Conservation (phyloP, 2,113 vertebrate species). For the Phodopus roborovskii region DNA sequence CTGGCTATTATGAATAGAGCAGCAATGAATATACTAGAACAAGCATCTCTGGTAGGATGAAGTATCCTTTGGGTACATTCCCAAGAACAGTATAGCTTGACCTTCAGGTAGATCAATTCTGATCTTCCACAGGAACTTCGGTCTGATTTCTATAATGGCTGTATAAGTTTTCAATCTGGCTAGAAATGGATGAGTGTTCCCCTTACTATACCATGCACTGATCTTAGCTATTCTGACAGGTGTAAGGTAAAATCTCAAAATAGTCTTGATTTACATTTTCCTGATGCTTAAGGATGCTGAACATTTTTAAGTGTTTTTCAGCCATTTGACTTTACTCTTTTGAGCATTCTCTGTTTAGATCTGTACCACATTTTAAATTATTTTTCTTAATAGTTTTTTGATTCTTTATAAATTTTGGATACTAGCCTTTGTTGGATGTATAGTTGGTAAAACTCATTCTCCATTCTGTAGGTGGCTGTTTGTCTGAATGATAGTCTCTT, state of each 20-base stretch:
- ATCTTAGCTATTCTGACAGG: background rate
- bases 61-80: background rate
- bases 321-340: background rate
- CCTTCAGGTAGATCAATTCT: background rate
- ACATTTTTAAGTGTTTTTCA: background rate
- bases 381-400: background rate
- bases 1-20: background rate
- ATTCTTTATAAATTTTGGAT: background rate
- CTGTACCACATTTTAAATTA: background rate
- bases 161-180: background rate
- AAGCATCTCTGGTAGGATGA: background rate
- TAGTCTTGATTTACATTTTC: background rate
- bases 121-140: background rate
- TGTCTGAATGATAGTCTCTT: background rate
- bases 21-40: background rate
- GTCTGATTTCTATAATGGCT: background rate
- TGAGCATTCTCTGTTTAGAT: background rate
- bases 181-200: background rate
- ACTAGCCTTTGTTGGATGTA: background rate
- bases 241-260: background rate
- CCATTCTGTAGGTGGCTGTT: background rate
- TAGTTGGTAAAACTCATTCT: background rate
- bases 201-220: background rate
- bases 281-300: background rate
- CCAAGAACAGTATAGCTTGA: background rate